phyloP scores from a whole-genome alignment of 2,113 vertebrate species.

The Panthera leo region DNA sequence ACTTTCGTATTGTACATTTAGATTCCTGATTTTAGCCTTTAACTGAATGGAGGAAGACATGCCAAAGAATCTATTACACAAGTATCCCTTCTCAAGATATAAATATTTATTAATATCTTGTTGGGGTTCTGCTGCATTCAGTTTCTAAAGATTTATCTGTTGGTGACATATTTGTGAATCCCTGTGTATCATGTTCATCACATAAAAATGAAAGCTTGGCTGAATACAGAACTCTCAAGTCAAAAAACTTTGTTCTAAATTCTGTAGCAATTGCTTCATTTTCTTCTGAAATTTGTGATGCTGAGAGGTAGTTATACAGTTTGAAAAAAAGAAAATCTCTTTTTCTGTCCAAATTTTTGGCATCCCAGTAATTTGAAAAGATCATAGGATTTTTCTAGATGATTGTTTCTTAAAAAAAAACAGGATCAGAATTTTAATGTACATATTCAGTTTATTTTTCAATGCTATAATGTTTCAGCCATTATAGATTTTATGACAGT shows the following conservation, averaged over 20 bases:
- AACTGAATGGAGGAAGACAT: background rate
- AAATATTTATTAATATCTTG: background rate
- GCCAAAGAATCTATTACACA: background rate
- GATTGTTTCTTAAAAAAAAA: background rate
- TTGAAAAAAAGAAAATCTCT: background rate
- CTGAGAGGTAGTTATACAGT: background rate
- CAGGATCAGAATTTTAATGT: background rate
- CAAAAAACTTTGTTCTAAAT: background rate
- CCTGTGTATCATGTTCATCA: background rate
- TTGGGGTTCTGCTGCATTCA: background rate
- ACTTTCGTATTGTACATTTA: background rate
- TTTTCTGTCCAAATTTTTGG: background rate
- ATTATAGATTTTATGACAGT: background rate
- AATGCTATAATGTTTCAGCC: background rate
- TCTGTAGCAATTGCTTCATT: background rate
- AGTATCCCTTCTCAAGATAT: background rate
- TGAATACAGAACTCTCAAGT: background rate
- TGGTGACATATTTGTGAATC: background rate
- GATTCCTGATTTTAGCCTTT: background rate
- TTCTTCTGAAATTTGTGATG: background rate
- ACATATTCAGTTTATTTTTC: background rate
- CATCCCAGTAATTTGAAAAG: background rate
- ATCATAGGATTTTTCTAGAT: background rate
- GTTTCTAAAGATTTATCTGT: background rate
- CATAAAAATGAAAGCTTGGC: background rate